Evolutionary conservation across 2,113 vertebrate species (phyloP).

Genomic region (sheep (Ovis aries)): ARS-UI_Ramb_v3.0 NC_056055.1:1055001-1055500

Average conservation of each 20-base stretch:
- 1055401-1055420: rapidly evolving
- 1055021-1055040: not conserved
- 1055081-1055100: not conserved
- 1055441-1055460: rapidly evolving
- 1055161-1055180: rapidly evolving
- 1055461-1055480: not conserved
- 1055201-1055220: not conserved
- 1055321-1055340: not conserved
- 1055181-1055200: rapidly evolving
- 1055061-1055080: not conserved
- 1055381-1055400: rapidly evolving
- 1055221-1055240: rapidly evolving
- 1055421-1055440: too few relatives aligned
- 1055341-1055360: not conserved
- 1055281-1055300: rapidly evolving
- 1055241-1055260: rapidly evolving
- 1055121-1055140: not conserved
- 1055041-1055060: not conserved
- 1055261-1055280: not conserved
- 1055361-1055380: not conserved
- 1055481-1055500: not conserved
- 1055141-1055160: not conserved
- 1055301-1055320: not conserved
- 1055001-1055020: too few relatives aligned
- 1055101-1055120: too few relatives aligned